These are phyloP conservation scores for Brachyrhaphis roseni DNA, from an alignment of 2,797 vertebrate genomes.

Conservation along the genomic window DNA sequence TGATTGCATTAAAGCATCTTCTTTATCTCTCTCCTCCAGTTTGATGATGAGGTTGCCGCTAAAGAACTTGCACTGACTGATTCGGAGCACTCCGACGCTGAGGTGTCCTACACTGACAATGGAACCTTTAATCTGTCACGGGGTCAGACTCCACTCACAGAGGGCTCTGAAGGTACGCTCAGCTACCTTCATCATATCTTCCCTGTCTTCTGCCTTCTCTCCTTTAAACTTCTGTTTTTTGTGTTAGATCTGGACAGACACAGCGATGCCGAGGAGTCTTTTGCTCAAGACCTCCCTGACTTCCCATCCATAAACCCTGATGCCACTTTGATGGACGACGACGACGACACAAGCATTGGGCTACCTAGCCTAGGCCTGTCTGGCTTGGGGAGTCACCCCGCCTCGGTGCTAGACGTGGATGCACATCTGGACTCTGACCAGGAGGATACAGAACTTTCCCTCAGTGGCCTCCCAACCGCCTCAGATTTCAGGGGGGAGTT, in stretches of 20 bases:
- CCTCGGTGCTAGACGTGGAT: slow-evolving; percentile 77
- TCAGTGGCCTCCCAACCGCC: slow-evolving; percentile 74
- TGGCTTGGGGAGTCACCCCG: slow-evolving; percentile 64
- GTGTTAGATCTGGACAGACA: slow-evolving; percentile 90
- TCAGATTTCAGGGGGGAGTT: slow-evolving; percentile 85
- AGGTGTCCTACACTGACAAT: slow-evolving; percentile 95
- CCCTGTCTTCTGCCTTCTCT: background rate
- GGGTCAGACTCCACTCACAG: slow-evolving; percentile 95
- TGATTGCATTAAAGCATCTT: background rate
- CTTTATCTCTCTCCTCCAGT: slow-evolving; percentile 74
- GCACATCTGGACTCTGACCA: slow-evolving; percentile 82
- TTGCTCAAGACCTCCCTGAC: slow-evolving; percentile 93
- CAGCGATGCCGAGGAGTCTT: slow-evolving; percentile 97
- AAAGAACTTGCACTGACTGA: slow-evolving; percentile 93
- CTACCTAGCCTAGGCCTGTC: slow-evolving; percentile 84
- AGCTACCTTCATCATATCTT: slow-evolving; percentile 4
- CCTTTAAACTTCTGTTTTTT: slow-evolving; percentile 15
- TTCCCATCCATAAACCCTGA: slow-evolving; percentile 98
- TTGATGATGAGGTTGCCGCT: slow-evolving; percentile 90
- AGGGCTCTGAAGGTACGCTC: slow-evolving; percentile 90
- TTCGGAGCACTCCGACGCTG: slow-evolving; percentile 95
- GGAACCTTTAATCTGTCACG: slow-evolving; percentile 96
- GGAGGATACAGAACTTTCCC: slow-evolving; percentile 83
- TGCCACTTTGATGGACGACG: slow-evolving; percentile 86
- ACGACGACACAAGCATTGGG: slow-evolving; percentile 95